Percentiles rank a stretch among this genome's conserved stretches.
Evolutionary conservation across 2,797 vertebrate genomes (phyloP).

Genomic region (Poeciliopsis paucimaculata): DNA sequence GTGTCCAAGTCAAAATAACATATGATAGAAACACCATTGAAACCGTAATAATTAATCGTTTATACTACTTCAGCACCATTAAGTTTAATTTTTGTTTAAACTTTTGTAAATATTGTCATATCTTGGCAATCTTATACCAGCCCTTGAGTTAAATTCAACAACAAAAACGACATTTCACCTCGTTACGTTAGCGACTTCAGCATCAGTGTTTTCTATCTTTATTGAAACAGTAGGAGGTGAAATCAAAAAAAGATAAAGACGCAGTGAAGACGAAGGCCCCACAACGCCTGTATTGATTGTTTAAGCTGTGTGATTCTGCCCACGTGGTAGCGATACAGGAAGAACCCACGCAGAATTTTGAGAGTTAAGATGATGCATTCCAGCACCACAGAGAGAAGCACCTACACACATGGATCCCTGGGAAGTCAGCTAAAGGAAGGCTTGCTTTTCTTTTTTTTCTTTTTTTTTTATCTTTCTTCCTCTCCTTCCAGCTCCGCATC

Average conservation of each 20-base stretch:
- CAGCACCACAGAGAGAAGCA: slow-evolving; percentile 20
- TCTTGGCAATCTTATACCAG: not conserved
- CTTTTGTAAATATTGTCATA: not conserved
- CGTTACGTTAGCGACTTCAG: not conserved
- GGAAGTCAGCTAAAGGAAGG: slow-evolving; percentile 43
- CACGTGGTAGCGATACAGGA: slow-evolving; percentile 51
- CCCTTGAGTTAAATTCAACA: not conserved
- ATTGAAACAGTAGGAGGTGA: slow-evolving; percentile 27
- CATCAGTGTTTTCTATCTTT: slow-evolving; percentile 25
- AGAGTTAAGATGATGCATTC: slow-evolving; percentile 10
- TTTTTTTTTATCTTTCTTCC: slow-evolving; percentile 55
- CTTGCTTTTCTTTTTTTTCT: slow-evolving; percentile 51
- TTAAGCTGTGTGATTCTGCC: slow-evolving; percentile 43
- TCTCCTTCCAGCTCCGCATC: slow-evolving; percentile 61
- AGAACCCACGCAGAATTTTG: slow-evolving; percentile 56
- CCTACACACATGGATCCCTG: slow-evolving; percentile 12
- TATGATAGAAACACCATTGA: not conserved
- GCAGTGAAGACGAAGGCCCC: slow-evolving; percentile 36
- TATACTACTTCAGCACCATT: not conserved
- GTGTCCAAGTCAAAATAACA: not conserved
- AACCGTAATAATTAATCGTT: not conserved
- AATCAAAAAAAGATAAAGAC: slow-evolving; percentile 8
- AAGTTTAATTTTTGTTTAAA: not conserved
- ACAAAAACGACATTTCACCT: not conserved
- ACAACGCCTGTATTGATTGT: slow-evolving; percentile 50